phyloP scores from a whole-genome alignment of 2,113 vertebrate genomes.

The Sinocyclocheilus anophthalmus region DNA sequence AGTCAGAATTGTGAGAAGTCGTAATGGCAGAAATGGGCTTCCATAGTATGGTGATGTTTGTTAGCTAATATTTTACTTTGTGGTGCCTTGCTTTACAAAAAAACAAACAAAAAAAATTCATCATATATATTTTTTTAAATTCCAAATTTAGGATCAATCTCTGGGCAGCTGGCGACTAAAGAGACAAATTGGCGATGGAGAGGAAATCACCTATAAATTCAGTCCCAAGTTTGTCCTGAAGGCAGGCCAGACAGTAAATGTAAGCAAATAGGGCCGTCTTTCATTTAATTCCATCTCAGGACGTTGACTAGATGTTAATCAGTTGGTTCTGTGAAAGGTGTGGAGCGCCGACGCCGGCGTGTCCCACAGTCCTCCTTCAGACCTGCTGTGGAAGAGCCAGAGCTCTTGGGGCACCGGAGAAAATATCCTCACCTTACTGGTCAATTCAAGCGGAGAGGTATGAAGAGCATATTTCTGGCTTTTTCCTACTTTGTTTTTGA shows the following conservation, averaged over 20 bases:
- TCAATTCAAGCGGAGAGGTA: constrained; percentile 89
- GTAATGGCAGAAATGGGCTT: too few species aligned
- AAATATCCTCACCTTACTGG: constrained; percentile 79
- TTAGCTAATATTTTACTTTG: too few species aligned
- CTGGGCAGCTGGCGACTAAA: constrained; percentile 94
- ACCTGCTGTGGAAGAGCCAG: constrained; percentile 94
- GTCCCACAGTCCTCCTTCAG: constrained; percentile 86
- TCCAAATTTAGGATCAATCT: constrained; percentile 84
- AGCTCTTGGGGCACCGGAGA: constrained; percentile 87
- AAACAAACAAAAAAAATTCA: too few species aligned
- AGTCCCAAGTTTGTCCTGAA: constrained; percentile 94
- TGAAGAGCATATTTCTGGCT: not conserved
- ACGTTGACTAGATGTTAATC: not conserved
- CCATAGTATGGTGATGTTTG: too few species aligned
- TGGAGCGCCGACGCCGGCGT: constrained; percentile 90
- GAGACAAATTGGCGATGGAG: constrained; percentile 82
- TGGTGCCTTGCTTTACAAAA: too few species aligned
- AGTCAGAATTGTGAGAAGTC: too few species aligned
- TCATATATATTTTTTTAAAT: too few species aligned
- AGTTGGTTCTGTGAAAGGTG: constrained; percentile 73
- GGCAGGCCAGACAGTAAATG: constrained; percentile 90
- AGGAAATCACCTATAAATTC: constrained; percentile 91
- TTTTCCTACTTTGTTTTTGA: not conserved
- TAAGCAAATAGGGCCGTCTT: constrained; percentile 60
- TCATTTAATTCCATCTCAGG: not conserved